Conservation (phyloP, 1,140 invertebrate genomes). For the Protaetia brevitarsis region DNA sequence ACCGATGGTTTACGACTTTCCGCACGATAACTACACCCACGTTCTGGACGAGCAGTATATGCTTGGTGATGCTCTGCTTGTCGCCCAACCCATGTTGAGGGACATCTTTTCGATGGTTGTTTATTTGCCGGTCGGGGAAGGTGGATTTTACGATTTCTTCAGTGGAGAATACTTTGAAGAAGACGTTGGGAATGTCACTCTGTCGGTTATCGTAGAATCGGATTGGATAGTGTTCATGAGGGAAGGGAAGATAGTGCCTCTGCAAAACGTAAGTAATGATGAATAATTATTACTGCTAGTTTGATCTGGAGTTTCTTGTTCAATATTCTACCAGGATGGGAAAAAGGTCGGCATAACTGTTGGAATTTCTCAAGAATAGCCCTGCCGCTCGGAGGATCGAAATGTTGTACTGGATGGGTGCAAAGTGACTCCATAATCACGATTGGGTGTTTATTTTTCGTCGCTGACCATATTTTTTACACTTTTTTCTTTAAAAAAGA, state of each 20-base stretch:
- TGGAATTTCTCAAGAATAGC: no score
- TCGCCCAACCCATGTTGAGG: conserved; percentile 40
- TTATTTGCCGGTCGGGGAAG: conserved; percentile 39
- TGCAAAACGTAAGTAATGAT: conserved; percentile 29
- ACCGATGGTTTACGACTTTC: conserved; percentile 49
- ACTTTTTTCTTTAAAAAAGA: no score
- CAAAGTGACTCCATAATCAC: no score
- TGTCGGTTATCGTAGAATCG: conserved; percentile 37
- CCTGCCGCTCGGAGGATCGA: no score
- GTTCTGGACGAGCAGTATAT: conserved; percentile 44
- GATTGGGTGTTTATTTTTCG: no score
- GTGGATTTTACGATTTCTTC: conserved; percentile 47
- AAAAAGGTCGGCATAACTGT: no score
- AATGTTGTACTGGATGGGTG: no score
- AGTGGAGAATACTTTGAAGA: conserved; percentile 37
- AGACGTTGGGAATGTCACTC: conserved; percentile 30
- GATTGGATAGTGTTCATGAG: conserved; percentile 43
- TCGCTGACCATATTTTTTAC: no score
- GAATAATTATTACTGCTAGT: not conserved
- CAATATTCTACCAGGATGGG: no score
- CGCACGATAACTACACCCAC: conserved; percentile 36
- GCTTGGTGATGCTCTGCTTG: conserved; percentile 43
- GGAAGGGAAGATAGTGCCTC: conserved; percentile 42
- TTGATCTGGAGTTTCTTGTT: not conserved
- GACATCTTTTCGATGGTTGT: conserved; percentile 32